phyloP scores from a whole-genome alignment of 2,113 vertebrate genomes.

The Lonchura striata region DNA sequence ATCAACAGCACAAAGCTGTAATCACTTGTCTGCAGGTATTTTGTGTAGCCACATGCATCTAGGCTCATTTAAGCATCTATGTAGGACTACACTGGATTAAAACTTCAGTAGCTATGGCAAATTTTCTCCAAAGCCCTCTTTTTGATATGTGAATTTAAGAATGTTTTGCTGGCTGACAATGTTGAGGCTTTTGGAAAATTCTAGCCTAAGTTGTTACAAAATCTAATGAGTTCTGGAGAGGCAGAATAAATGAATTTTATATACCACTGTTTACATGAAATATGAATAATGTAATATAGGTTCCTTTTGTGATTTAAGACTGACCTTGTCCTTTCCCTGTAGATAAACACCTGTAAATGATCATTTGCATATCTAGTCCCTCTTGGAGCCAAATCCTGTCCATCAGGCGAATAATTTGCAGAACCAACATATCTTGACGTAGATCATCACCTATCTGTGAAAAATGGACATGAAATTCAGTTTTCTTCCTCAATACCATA shows the following conservation, averaged over 20 bases:
- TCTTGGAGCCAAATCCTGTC: conserved; percentile 69
- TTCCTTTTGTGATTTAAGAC: background rate
- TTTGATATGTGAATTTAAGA: background rate
- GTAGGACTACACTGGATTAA: background rate
- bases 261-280: background rate
- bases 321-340: conserved; percentile 68
- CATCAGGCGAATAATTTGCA: conserved; percentile 66
- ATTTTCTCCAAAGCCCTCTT: background rate
- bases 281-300: background rate
- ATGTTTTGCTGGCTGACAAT: background rate
- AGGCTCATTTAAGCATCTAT: background rate
- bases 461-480: background rate
- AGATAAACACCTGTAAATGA: conserved; percentile 66
- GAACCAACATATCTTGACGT: conserved; percentile 67
- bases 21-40: background rate
- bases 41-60: background rate
- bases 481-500: background rate
- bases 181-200: background rate
- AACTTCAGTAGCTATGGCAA: background rate
- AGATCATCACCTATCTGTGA: conserved; percentile 64
- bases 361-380: conserved; percentile 68
- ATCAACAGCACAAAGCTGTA: background rate
- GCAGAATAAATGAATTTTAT: background rate
- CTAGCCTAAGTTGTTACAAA: background rate
- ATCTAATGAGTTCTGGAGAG: background rate